phyloP scores from a whole-genome alignment of 2,888 invertebrate genomes.

The Spodoptera littoralis region DNA sequence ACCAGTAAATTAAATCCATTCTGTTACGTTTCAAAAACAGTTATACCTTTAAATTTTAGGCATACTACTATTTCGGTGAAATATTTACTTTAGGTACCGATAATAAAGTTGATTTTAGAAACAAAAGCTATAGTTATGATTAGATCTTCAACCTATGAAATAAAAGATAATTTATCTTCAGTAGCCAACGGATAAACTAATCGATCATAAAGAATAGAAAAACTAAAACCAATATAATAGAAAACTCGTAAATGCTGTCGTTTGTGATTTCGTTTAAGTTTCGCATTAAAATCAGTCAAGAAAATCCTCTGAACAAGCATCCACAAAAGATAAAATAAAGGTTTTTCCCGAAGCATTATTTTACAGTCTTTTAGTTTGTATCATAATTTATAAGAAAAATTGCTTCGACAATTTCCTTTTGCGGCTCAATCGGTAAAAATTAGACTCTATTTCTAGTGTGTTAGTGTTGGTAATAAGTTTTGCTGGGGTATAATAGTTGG shows the following conservation, averaged over 20 bases:
- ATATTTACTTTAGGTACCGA: no score
- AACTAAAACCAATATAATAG: slow-evolving; percentile 4
- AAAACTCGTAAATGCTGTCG: slow-evolving; percentile 3
- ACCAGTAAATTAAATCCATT: no score
- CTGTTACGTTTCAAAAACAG: no score
- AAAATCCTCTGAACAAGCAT: slow-evolving; percentile 21
- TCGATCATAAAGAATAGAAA: not conserved
- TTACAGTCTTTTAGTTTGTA: slow-evolving; percentile 56
- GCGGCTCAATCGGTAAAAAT: not conserved
- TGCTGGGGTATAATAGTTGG: not conserved
- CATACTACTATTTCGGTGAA: no score
- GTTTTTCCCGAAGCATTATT: slow-evolving; percentile 48
- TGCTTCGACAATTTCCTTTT: slow-evolving; percentile 28
- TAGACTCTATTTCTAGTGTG: slow-evolving; percentile 1
- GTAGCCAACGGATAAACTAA: not conserved
- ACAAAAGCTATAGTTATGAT: no score
- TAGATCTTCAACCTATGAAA: no score
- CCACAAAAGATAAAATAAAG: slow-evolving; percentile 43
- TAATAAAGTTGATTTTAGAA: no score
- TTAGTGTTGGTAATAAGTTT: slow-evolving; percentile 29
- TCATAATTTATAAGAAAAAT: slow-evolving; percentile 61
- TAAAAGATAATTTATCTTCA: no score
- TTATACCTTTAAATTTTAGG: no score
- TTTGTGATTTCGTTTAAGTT: slow-evolving; percentile 21
- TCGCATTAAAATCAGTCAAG: slow-evolving; percentile 28